phyloP scores from a whole-genome alignment of 2,113 vertebrate genomes.

The Nycticorax nycticorax region DNA sequence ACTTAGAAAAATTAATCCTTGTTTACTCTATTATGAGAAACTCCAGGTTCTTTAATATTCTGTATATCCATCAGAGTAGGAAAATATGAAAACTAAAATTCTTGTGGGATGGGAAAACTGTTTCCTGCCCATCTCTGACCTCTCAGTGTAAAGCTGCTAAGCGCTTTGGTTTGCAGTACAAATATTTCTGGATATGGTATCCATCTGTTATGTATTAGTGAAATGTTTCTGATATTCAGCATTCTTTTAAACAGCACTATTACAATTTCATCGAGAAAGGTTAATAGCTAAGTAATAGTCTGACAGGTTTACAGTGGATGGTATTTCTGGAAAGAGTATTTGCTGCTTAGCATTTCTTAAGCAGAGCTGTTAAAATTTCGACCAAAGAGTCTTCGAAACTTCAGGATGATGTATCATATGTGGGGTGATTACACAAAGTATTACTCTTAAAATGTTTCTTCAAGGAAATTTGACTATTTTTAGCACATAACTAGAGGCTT shows the following conservation, averaged over 20 bases:
- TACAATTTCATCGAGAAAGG: constrained; percentile 56
- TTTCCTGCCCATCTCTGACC: constrained; percentile 62
- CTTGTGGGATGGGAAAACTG: constrained; percentile 53
- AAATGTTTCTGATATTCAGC: constrained; percentile 67
- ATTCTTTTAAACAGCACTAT: constrained; percentile 56
- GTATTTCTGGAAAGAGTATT: constrained; percentile 60
- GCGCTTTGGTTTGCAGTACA: constrained; percentile 54
- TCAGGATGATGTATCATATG: constrained; percentile 34
- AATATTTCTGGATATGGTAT: constrained; percentile 61
- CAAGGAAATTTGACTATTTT: constrained; percentile 39
- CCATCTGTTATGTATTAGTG: constrained; percentile 66
- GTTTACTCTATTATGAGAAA: not conserved
- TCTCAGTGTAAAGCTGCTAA: constrained; percentile 55
- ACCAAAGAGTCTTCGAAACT: not conserved
- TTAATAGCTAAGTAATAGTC: constrained; percentile 57
- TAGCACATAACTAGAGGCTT: not conserved
- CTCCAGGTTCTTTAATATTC: constrained; percentile 31
- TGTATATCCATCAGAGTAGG: constrained; percentile 13
- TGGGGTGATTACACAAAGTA: not conserved
- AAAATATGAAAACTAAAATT: constrained; percentile 47
- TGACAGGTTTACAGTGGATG: constrained; percentile 58
- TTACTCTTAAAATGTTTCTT: constrained; percentile 6
- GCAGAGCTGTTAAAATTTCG: constrained; percentile 52
- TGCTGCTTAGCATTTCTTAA: constrained; percentile 59
- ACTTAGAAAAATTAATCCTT: not conserved